A percentile compares a stretch with the other conserved stretches of the same genome.
These are phyloP conservation scores for Clepsis dumicolana DNA, from an alignment of 2,888 invertebrate species.

Conservation along the genomic window DNA sequence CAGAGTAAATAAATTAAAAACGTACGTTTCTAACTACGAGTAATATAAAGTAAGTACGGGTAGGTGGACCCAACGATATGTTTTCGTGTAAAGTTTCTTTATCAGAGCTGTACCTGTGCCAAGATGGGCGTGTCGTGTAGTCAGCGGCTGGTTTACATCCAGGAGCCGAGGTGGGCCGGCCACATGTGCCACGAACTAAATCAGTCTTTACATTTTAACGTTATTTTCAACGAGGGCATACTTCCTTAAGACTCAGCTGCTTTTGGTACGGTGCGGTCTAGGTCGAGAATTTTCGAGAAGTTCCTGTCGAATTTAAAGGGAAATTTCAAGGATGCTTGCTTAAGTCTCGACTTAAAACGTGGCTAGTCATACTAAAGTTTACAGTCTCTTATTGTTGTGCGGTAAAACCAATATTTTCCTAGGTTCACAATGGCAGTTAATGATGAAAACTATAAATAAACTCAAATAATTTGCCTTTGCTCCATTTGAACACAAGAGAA, in stretches of 20 bases:
- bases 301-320: no score
- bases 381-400: no score
- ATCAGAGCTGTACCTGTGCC: conserved; percentile 35
- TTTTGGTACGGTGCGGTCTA: no score
- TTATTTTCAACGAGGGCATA: not conserved
- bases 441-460: no score
- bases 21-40: conserved; percentile 2
- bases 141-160: conserved; percentile 20
- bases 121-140: conserved; percentile 32
- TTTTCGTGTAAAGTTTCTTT: conserved; percentile 43
- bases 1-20: conserved; percentile 20
- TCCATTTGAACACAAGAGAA: no score
- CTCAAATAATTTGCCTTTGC: no score
- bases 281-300: no score
- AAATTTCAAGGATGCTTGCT: no score
- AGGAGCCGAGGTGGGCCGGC: conserved; percentile 36
- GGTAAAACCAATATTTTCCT: no score
- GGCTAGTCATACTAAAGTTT: no score
- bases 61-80: conserved; percentile 35
- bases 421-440: no score
- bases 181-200: conserved; percentile 8
- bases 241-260: not conserved
- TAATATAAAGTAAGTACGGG: conserved; percentile 23
- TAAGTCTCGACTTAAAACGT: no score
- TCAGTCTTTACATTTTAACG: conserved; percentile 6